These are phyloP conservation scores for Trematocara macrostoma DNA, from an alignment of 2,113 vertebrate genomes.

Conservation along the genomic window DNA sequence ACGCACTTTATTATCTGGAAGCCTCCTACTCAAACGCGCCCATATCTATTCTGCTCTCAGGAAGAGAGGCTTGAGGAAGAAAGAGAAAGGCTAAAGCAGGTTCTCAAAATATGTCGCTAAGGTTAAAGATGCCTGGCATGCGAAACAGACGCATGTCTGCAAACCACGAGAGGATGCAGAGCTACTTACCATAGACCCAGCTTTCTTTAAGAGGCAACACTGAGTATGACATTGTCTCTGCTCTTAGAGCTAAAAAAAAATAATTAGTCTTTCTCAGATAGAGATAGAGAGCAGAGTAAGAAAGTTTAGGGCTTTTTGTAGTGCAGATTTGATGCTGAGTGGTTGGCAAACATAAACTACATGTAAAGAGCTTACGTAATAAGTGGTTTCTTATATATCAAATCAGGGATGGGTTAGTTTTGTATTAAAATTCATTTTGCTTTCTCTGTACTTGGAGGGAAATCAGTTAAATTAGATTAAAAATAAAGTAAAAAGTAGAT, in stretches of 20 bases:
- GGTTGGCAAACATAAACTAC: slow-evolving; percentile 15
- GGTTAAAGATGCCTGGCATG: neutral
- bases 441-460: neutral
- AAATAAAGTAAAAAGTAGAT: neutral
- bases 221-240: neutral
- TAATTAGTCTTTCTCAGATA: neutral
- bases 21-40: neutral
- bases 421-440: neutral
- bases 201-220: neutral
- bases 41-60: neutral
- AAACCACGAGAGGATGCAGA: neutral
- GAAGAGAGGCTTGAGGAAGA: neutral
- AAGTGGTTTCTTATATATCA: neutral
- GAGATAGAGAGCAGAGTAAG: neutral
- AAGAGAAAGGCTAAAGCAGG: neutral
- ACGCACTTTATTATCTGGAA: slow-evolving; percentile 10
- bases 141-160: neutral
- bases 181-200: neutral
- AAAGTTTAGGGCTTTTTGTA: neutral
- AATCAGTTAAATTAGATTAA: slow-evolving; percentile 1
- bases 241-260: neutral
- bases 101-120: neutral
- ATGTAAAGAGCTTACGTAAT: slow-evolving; percentile 22
- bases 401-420: neutral
- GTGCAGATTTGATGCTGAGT: neutral